phyloP scores from a whole-genome alignment of 2,113 vertebrate species.

The Pachyramphus minor region DNA sequence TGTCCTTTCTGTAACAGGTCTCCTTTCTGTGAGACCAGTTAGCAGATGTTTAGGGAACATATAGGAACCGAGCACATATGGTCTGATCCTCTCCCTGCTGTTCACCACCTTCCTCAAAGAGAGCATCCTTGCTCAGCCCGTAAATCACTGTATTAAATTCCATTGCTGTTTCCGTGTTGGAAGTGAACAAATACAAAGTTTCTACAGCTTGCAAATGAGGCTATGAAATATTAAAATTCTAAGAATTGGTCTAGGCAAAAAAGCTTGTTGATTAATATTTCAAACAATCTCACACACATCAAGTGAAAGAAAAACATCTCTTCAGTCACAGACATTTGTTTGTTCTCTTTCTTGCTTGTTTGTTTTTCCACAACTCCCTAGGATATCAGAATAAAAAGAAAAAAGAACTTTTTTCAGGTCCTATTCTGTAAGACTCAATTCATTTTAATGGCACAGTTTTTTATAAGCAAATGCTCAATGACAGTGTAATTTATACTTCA shows the following conservation, averaged over 20 bases:
- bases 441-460: neutral
- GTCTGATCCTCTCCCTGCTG: neutral
- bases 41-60: neutral
- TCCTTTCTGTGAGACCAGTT: neutral
- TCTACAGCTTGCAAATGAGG: neutral
- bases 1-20: neutral
- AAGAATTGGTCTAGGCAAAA: neutral
- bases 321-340: neutral
- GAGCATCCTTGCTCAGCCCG: neutral
- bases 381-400: neutral
- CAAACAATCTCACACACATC: neutral
- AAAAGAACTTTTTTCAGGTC: neutral
- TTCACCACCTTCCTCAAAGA: neutral
- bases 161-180: neutral
- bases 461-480: neutral
- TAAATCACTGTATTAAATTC: neutral
- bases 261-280: neutral
- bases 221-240: neutral
- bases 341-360: neutral
- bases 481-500: conserved; percentile 24
- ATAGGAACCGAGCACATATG: neutral
- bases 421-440: neutral
- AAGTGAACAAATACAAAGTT: neutral
- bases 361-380: neutral
- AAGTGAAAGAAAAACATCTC: neutral